A percentile compares a stretch with the other conserved stretches of the same genome.
phyloP scores from a whole-genome alignment of 2,797 vertebrate species.

The Sebastes oblongus region DNA sequence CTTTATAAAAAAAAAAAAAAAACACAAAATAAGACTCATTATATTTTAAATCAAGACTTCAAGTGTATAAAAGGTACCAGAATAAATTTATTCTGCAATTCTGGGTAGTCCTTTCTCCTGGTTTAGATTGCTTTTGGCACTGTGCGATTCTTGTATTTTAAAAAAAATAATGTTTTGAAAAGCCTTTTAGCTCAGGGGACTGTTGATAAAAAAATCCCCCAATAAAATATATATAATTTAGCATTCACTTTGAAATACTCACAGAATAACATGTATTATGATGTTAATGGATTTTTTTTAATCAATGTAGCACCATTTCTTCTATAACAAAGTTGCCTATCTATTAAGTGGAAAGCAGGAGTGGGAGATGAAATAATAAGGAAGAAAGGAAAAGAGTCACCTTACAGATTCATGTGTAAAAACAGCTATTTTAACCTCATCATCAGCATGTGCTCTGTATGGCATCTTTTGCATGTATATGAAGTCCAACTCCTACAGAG shows the following conservation, averaged over 20 bases:
- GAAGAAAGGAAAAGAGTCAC: background rate
- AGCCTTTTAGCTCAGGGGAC: background rate
- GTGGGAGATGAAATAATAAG: background rate
- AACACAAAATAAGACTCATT: background rate
- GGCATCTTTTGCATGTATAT: background rate
- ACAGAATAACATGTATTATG: background rate
- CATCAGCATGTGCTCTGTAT: background rate
- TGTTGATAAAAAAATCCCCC: background rate
- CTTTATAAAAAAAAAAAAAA: background rate
- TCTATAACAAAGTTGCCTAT: background rate
- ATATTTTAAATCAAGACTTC: background rate
- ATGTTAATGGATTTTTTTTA: background rate
- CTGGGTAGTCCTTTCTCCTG: background rate
- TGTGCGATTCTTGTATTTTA: background rate
- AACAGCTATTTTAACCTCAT: background rate
- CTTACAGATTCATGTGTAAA: background rate
- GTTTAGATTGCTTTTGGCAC: conserved; percentile 3
- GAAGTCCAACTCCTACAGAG: background rate
- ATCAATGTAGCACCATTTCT: background rate
- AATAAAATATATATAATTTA: background rate
- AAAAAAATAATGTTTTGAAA: background rate
- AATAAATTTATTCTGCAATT: background rate
- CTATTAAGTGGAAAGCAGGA: background rate
- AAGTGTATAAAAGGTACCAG: background rate
- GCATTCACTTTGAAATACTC: conserved; percentile 6